Evolutionary conservation across 2,888 invertebrate genomes (phyloP).

Genomic region (Cataglyphis rosenhaueri): DNA sequence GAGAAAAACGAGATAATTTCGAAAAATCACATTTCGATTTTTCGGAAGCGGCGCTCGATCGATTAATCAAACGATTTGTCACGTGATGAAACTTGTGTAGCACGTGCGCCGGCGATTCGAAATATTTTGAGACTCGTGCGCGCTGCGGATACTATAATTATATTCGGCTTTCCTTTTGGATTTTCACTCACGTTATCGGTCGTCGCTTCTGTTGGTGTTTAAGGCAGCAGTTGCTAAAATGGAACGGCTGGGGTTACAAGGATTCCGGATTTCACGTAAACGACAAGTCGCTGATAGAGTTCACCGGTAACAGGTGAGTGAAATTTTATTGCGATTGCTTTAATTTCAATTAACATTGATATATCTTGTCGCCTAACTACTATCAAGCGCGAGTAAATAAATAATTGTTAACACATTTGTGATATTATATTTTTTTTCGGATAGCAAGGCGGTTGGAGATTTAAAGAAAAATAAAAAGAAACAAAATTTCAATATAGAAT

Average conservation of each 20-base stretch:
- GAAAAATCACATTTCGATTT: slow-evolving; percentile 1
- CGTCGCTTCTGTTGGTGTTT: slow-evolving; percentile 23
- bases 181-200: slow-evolving; percentile 9
- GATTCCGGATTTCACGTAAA: slow-evolving; percentile 94
- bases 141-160: slow-evolving; percentile 16
- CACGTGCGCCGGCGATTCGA: slow-evolving; percentile 10
- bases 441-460: background rate
- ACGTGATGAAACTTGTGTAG: slow-evolving; percentile 66
- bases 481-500: background rate
- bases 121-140: background rate
- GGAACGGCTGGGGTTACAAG: slow-evolving; percentile 99
- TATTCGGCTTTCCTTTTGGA: slow-evolving; percentile 7
- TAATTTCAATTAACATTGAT: background rate
- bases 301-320: slow-evolving; percentile 93
- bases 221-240: slow-evolving; percentile 96
- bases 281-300: slow-evolving; percentile 89
- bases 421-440: no score
- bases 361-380: background rate
- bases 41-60: background rate
- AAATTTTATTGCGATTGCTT: background rate
- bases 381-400: background rate
- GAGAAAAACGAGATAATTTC: background rate
- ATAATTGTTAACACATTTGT: no score
- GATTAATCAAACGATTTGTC: slow-evolving; percentile 62
- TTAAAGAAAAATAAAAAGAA: background rate